phyloP scores from a whole-genome alignment of 2,113 vertebrate species.

The Carassius carassius region DNA sequence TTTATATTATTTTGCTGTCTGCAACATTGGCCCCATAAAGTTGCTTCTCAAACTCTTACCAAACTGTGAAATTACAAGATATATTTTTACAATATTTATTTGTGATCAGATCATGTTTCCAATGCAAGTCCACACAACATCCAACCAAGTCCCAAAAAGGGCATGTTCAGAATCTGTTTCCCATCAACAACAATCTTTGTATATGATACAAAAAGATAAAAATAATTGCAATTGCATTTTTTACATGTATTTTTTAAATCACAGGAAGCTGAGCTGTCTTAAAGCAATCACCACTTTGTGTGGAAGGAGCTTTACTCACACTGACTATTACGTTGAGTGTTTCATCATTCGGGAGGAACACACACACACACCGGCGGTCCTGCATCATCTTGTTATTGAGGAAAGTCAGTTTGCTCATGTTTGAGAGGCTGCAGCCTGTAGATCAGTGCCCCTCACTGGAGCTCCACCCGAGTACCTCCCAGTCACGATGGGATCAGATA shows the following conservation, averaged over 20 bases:
- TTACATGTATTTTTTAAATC: background rate
- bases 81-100: background rate
- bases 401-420: constrained; percentile 96
- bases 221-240: background rate
- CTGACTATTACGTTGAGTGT: constrained; percentile 97
- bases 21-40: background rate
- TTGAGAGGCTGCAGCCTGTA: constrained; percentile 72
- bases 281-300: background rate
- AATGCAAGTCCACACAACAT: background rate
- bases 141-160: background rate
- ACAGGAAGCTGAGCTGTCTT: background rate
- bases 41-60: background rate
- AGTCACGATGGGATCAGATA: constrained; percentile 44
- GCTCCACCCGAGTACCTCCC: constrained; percentile 64
- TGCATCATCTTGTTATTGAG: constrained; percentile 99
- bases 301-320: constrained; percentile 73
- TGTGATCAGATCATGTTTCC: background rate
- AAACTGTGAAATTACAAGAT: background rate
- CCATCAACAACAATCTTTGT: background rate
- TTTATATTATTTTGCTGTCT: background rate
- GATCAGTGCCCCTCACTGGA: constrained; percentile 66
- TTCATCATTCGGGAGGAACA: constrained; percentile 96
- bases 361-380: constrained; percentile 97
- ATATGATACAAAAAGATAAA: background rate
- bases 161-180: background rate